Evolutionary conservation across 2,888 invertebrate species (phyloP), one percentile per base, ranked within the genome.

Genomic region (Leptopilina myrica): DNA sequence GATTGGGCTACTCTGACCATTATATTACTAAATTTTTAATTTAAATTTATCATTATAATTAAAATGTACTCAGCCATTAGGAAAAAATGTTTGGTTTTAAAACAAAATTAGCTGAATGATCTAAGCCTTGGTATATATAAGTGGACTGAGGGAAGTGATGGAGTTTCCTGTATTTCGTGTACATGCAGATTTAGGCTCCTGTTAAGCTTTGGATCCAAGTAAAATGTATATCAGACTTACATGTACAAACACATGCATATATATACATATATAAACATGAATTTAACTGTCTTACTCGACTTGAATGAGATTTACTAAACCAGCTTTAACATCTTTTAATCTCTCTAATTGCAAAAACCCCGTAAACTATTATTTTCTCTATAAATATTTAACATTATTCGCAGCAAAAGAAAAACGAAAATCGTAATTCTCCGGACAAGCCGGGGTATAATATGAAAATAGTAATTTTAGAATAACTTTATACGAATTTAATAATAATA

Each of bases 101-200:
- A 62, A 62, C 9, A 8, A 20, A 62, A 62, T 62, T 62, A 62
- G 20, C 0, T 6, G 62, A 15, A 59, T 59, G 5, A 59, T 59
- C 59, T 59, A 7, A 59, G 15, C 59, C 33, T 33, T 33, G 33
- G 33, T 33, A 2, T 33, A 2, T 33, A 33, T 59, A 15, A 3
- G 20, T 9, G 20, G 20, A 59, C 15, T 59, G 6, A 9, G 62
- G 62, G 7, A 62, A 20, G 62, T 20, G 59, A 8, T n/a, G n/a
- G 59, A n/a, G 59, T 59, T 59, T 59, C n/a, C 59, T 59, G 59
- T 62, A 62, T 62, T 62, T 62, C 62, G 20, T 20, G 20, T 62
- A 62, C 62, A n/a, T 11, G 49, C 20, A 62, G 62, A 15, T 62
- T 62, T 62, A 62, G 62, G 62, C 62, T 62, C 62, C 20, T 62